Conservation (phyloP, 2,888 invertebrate species). For the Luperina nickerlii region DNA sequence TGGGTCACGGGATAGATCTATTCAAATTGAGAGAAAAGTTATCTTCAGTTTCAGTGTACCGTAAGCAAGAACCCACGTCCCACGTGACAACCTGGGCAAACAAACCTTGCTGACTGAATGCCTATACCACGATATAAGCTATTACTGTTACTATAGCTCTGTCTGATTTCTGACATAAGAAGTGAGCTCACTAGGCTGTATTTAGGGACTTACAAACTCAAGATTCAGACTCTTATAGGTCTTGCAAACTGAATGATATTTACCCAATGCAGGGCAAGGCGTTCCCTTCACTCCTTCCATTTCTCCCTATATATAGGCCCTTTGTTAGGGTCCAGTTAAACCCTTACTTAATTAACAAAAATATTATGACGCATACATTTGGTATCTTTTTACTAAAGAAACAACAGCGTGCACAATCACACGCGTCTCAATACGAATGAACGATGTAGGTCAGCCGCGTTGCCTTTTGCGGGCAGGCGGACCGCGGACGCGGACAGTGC, state of each 20-base stretch:
- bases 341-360: neutral
- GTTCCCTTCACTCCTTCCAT: neutral
- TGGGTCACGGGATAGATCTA: too few relatives aligned
- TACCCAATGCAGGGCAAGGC: neutral
- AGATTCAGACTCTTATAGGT: neutral
- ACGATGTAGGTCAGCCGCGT: slow-evolving; percentile 62
- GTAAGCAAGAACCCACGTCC: too few relatives aligned
- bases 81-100: too few relatives aligned
- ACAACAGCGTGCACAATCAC: slow-evolving; percentile 51
- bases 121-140: neutral
- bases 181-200: neutral
- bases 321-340: neutral
- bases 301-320: neutral
- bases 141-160: neutral
- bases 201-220: neutral
- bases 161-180: too few relatives aligned
- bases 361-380: slow-evolving; percentile 19
- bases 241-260: neutral
- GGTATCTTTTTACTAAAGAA: slow-evolving; percentile 32
- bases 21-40: too few relatives aligned
- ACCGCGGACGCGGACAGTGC: slow-evolving; percentile 44
- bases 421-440: slow-evolving; percentile 54
- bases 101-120: too few relatives aligned
- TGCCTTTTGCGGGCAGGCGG: slow-evolving; percentile 59
- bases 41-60: too few relatives aligned